These are phyloP conservation scores for Drosophila recens DNA, from an alignment of 2,888 invertebrate genomes.

Conservation along the genomic window DNA sequence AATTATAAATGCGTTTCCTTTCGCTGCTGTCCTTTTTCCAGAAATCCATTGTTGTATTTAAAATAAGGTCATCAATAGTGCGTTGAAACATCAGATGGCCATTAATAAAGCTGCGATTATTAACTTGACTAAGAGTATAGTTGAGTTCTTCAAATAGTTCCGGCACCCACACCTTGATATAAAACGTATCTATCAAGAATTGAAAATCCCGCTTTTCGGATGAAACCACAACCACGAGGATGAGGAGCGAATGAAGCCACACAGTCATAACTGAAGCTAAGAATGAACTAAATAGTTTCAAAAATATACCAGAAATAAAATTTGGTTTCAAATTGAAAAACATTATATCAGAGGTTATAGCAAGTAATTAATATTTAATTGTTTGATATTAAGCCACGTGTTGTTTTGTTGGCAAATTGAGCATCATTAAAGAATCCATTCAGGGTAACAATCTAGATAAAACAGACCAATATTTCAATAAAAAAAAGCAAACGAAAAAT, in stretches of 20 bases:
- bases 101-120: conserved; percentile 37
- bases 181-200: conserved; percentile 19
- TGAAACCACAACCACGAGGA: background rate
- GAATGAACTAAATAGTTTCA: background rate
- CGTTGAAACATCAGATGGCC: conserved; percentile 17
- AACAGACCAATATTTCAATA: background rate
- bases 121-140: conserved; percentile 2
- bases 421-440: background rate
- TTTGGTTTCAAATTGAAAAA: background rate
- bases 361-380: background rate
- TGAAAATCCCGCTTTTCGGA: conserved; percentile 21
- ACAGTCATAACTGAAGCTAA: background rate
- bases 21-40: background rate
- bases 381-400: background rate
- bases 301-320: background rate
- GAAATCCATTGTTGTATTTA: conserved; percentile 10
- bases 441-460: background rate
- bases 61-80: background rate
- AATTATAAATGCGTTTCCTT: conserved; percentile 9
- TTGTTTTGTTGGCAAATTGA: background rate
- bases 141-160: conserved; percentile 16
- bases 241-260: background rate
- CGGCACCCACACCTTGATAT: conserved; percentile 2
- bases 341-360: background rate
- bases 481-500: background rate